A percentile compares a stretch with the other conserved stretches of the same genome.
Evolutionary conservation across 2,797 vertebrate species (phyloP).

Genomic region (Bradypus variegatus): DNA sequence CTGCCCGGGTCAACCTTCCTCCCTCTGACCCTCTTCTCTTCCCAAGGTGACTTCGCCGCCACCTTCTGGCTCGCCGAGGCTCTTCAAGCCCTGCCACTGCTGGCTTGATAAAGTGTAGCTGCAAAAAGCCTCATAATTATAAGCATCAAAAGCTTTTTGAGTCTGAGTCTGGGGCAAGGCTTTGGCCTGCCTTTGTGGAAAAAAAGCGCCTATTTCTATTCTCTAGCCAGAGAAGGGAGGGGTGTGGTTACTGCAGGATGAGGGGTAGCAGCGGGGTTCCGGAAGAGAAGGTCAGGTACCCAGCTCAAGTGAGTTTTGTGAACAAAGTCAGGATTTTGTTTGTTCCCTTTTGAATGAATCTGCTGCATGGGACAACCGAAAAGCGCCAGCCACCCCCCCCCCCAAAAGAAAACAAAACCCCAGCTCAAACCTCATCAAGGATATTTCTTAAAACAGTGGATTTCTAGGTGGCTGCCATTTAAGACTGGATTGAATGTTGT

Average conservation of each 20-base stretch:
- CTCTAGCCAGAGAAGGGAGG: background rate
- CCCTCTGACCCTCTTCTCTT: background rate
- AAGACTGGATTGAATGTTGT: conserved; percentile 11
- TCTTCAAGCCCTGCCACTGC: conserved; percentile 16
- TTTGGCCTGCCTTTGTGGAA: conserved; percentile 23
- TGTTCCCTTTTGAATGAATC: background rate
- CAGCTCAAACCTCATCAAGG: background rate
- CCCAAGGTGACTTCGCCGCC: conserved; percentile 65
- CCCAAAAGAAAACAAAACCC: background rate
- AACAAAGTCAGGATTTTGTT: background rate
- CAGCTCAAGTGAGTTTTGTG: background rate
- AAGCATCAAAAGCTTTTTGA: conserved; percentile 54
- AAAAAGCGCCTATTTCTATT: background rate
- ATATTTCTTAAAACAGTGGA: conserved; percentile 27
- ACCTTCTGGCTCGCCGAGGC: conserved; percentile 41
- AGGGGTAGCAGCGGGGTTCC: background rate
- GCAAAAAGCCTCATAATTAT: conserved; percentile 40
- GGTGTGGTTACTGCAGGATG: background rate
- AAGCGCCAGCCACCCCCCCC: background rate
- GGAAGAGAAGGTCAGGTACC: background rate
- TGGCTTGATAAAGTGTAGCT: conserved; percentile 27
- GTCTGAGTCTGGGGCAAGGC: conserved; percentile 32
- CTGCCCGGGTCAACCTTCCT: background rate
- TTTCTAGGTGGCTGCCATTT: conserved; percentile 3
- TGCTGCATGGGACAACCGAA: background rate